Percentiles rank a stretch among this genome's conserved stretches.
Evolutionary conservation across 2,113 vertebrate genomes (phyloP).

Genomic region (Sus scrofa): DNA sequence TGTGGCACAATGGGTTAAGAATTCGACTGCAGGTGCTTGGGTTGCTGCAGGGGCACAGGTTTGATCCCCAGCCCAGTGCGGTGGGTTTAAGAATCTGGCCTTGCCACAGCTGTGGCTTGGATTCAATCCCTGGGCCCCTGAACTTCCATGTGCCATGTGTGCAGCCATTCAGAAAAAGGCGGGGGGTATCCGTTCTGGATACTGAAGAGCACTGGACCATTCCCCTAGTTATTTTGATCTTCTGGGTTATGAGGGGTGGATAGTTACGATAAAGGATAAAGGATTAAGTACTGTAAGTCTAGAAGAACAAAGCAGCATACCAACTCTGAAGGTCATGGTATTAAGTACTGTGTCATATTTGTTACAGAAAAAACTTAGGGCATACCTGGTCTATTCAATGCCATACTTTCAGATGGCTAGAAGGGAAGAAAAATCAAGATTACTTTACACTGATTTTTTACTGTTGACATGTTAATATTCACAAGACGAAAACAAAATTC

Average conservation of each 20-base stretch:
- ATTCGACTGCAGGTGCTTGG: too few relatives aligned
- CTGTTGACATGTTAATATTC: not conserved
- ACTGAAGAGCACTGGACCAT: not conserved
- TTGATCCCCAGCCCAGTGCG: too few relatives aligned
- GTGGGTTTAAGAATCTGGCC: too few relatives aligned
- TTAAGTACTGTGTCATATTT: not conserved
- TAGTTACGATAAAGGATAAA: not conserved
- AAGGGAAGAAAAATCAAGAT: constrained; percentile 56
- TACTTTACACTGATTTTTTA: not conserved
- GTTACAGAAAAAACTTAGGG: not conserved
- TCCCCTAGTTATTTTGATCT: not conserved
- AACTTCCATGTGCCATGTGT: too few relatives aligned
- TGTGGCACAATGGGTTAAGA: too few relatives aligned
- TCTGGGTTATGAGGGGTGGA: not conserved
- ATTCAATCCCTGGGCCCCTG: too few relatives aligned
- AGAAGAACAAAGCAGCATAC: not conserved
- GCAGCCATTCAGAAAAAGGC: too few relatives aligned
- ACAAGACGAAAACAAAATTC: not conserved
- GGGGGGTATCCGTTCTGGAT: not conserved
- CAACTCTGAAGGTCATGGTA: not conserved
- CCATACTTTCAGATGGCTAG: constrained; percentile 15
- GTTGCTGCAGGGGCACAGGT: too few relatives aligned
- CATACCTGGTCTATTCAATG: constrained; percentile 50
- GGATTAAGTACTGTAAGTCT: not conserved
- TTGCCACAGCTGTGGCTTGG: too few relatives aligned